These are phyloP conservation scores for Micronycteris hirsuta DNA, from an alignment of 2,113 vertebrate species.

Conservation along the genomic window DNA sequence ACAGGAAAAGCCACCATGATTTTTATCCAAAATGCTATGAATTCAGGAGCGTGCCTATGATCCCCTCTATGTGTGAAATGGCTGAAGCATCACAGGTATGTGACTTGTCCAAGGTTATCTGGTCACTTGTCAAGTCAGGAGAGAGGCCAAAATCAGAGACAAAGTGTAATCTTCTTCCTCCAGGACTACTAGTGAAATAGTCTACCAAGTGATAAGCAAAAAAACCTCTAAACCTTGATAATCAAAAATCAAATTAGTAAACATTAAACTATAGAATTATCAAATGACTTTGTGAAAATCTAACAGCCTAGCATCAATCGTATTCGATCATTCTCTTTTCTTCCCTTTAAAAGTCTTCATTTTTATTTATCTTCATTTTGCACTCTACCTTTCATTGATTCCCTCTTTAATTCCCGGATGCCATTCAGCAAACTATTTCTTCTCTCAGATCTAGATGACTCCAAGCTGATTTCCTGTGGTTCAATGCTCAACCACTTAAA, in stretches of 20 bases:
- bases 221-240: background rate
- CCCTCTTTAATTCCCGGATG: conserved; percentile 36
- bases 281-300: background rate
- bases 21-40: background rate
- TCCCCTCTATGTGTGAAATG: background rate
- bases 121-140: background rate
- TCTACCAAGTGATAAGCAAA: background rate
- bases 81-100: background rate
- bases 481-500: conserved; percentile 49
- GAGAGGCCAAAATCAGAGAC: background rate
- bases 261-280: background rate
- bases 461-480: conserved; percentile 54
- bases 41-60: background rate
- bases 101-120: background rate
- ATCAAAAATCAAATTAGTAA: conserved; percentile 26
- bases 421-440: conserved; percentile 38
- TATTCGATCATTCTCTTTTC: background rate
- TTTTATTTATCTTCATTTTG: conserved; percentile 45
- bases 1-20: background rate
- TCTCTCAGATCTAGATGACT: conserved; percentile 39
- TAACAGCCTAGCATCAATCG: background rate
- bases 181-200: background rate
- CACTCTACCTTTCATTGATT: conserved; percentile 1
- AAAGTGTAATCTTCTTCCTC: background rate
- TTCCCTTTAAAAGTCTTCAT: background rate